Evolutionary conservation across 2,888 invertebrate species (phyloP).

Genomic region (Julus scandinavius): DNA sequence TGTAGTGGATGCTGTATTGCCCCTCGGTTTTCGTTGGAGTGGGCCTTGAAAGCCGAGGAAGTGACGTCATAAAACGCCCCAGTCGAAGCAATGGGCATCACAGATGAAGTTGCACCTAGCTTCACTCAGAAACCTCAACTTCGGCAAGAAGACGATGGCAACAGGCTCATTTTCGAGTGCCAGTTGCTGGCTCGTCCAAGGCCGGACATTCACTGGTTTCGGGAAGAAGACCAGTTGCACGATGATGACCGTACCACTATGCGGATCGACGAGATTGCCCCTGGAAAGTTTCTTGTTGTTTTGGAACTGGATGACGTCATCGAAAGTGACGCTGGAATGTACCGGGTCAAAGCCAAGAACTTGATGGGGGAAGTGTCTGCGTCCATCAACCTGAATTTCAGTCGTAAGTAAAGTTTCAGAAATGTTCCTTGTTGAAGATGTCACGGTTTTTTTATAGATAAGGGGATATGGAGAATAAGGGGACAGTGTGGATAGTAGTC

Average conservation of each 20-base stretch:
- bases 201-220: constrained; percentile 91
- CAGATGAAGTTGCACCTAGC: constrained; percentile 97
- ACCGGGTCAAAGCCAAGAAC: constrained; percentile 96
- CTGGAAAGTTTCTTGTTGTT: constrained; percentile 89
- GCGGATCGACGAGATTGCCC: constrained; percentile 85
- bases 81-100: constrained; percentile 76
- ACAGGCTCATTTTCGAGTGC: constrained; percentile 93
- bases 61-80: neutral
- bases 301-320: constrained; percentile 95
- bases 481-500: too few relatives aligned
- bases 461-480: too few relatives aligned
- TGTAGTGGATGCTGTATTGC: constrained; percentile 27
- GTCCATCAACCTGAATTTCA: constrained; percentile 96
- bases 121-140: constrained; percentile 98
- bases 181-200: constrained; percentile 87
- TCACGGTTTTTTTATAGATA: too few relatives aligned
- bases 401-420: constrained; percentile 79
- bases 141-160: constrained; percentile 95
- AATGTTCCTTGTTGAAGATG: neutral
- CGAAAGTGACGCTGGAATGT: constrained; percentile 94
- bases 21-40: neutral
- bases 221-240: constrained; percentile 84
- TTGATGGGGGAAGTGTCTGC: constrained; percentile 97
- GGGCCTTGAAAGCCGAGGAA: neutral
- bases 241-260: constrained; percentile 88